Percentiles rank a stretch among this genome's conserved stretches.
Conservation (phyloP, 1,140 invertebrate genomes). For the Temnothorax longispinosus region DNA sequence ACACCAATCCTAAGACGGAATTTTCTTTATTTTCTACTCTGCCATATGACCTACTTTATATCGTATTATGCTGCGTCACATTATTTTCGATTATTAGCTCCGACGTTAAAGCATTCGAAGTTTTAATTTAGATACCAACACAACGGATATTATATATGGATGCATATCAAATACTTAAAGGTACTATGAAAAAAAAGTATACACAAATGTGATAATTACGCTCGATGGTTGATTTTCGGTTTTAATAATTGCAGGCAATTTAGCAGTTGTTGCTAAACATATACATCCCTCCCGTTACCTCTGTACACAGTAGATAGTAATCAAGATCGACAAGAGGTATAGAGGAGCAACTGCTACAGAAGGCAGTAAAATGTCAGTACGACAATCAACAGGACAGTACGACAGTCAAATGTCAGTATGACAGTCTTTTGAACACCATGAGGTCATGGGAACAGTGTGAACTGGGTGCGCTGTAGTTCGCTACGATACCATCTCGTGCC, state of each 20-base stretch:
- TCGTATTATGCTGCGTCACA: constrained; percentile 69
- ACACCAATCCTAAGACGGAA: constrained; percentile 72
- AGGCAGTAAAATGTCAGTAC: constrained; percentile 79
- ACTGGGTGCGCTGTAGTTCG: constrained; percentile 80
- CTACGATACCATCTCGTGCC: constrained; percentile 87
- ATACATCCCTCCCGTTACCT: constrained; percentile 64
- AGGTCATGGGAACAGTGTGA: constrained; percentile 82
- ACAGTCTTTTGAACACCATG: constrained; percentile 86
- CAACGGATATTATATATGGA: constrained; percentile 47
- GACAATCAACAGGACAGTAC: constrained; percentile 81
- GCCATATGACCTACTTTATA: constrained; percentile 62
- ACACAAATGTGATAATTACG: constrained; percentile 62
- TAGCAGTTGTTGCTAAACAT: constrained; percentile 71
- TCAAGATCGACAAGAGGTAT: constrained; percentile 71
- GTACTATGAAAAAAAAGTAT: constrained; percentile 58
- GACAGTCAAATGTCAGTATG: constrained; percentile 77
- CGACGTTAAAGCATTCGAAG: constrained; percentile 51
- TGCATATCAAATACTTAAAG: constrained; percentile 68
- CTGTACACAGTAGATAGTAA: constrained; percentile 51
- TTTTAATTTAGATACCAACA: constrained; percentile 59
- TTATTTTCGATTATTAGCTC: constrained; percentile 62
- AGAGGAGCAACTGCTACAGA: constrained; percentile 69
- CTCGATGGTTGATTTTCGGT: constrained; percentile 61
- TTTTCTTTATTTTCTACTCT: constrained; percentile 68
- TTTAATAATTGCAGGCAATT: constrained; percentile 56